Conservation (phyloP, 2,797 vertebrate species). For the Ctenochaetus hawaiiensis region DNA sequence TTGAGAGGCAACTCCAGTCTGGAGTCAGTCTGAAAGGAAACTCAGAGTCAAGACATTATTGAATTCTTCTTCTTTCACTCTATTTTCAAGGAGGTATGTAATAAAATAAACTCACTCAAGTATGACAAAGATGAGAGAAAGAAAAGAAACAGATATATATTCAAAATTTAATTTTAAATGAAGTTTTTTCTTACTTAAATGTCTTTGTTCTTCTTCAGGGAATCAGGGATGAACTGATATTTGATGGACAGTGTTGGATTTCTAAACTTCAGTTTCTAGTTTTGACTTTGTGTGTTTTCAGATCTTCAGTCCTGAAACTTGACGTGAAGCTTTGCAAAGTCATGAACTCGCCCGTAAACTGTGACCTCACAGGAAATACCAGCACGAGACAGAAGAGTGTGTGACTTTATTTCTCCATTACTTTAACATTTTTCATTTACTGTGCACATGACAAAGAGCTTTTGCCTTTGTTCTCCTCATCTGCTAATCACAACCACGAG, state of each 20-base stretch:
- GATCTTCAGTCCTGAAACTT: neutral
- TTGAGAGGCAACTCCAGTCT: neutral
- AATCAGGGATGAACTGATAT: neutral
- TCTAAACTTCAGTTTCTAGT: too few relatives aligned
- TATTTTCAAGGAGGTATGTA: neutral
- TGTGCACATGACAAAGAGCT: neutral
- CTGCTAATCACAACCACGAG: constrained; percentile 8
- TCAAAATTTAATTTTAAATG: too few relatives aligned
- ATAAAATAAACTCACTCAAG: neutral
- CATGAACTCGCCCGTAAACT: too few relatives aligned
- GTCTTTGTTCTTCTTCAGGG: neutral
- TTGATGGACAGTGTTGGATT: neutral
- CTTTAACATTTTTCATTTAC: neutral
- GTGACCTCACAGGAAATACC: neutral
- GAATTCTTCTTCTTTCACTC: constrained; percentile 12
- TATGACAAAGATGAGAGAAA: neutral
- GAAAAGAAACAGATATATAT: neutral
- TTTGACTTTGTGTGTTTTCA: neutral
- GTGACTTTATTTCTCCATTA: neutral
- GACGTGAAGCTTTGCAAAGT: neutral
- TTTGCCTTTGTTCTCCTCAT: neutral
- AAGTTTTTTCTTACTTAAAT: too few relatives aligned
- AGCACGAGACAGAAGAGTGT: neutral
- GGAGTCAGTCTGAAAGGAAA: neutral
- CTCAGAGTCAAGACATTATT: neutral